Conservation (phyloP, 2,797 vertebrate genomes). For the Petrocephalus sullivani region DNA sequence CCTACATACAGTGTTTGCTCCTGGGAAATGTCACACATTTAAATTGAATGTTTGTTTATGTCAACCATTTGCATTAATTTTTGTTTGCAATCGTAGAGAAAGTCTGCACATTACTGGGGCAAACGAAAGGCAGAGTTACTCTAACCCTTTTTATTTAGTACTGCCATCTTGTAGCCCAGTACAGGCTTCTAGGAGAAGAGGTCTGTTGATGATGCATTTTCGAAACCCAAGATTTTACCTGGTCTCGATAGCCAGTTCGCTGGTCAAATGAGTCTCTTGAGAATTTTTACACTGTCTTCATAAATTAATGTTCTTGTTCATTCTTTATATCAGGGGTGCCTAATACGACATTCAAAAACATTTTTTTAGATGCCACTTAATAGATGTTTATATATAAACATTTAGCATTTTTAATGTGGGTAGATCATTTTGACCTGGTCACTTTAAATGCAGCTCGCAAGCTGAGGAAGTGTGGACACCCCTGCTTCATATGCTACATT, state of each 20-base stretch:
- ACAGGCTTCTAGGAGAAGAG: background rate
- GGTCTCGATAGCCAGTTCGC: background rate
- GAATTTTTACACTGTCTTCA: background rate
- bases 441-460: too few relatives aligned
- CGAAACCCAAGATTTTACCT: background rate
- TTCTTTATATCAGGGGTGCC: background rate
- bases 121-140: slow-evolving; percentile 30
- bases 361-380: too few relatives aligned
- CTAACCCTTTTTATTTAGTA: background rate
- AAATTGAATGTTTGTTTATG: slow-evolving; percentile 1
- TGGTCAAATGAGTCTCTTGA: background rate
- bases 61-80: slow-evolving; percentile 14
- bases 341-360: too few relatives aligned
- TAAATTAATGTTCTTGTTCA: background rate
- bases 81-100: slow-evolving; percentile 47
- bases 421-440: too few relatives aligned
- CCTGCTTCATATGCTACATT: background rate
- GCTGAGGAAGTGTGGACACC: too few relatives aligned
- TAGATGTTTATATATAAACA: too few relatives aligned
- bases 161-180: background rate
- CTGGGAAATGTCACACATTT: slow-evolving; percentile 44
- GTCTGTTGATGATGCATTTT: background rate
- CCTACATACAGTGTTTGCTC: slow-evolving; percentile 54
- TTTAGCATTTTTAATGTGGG: too few relatives aligned
- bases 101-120: slow-evolving; percentile 55